Evolutionary conservation across 1,140 invertebrate species (phyloP).

Genomic region (Limonius californicus): DNA sequence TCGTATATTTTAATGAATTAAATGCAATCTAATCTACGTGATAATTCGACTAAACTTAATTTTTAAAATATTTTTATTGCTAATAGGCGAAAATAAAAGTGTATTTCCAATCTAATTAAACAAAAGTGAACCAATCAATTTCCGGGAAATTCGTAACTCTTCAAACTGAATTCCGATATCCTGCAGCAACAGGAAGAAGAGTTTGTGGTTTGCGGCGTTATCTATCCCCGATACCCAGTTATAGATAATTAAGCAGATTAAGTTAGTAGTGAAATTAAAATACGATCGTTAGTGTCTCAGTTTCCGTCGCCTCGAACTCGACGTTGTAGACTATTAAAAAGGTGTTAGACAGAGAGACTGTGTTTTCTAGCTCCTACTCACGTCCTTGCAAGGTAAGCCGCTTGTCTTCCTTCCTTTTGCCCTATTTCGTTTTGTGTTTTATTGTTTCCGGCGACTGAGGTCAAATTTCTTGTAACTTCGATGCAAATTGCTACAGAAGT

Average conservation of each 20-base stretch:
- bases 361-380: background rate
- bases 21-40: too few species aligned
- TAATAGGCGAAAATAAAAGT: too few species aligned
- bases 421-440: background rate
- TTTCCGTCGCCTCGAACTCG: background rate
- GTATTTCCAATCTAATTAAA: too few species aligned
- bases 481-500: too few species aligned
- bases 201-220: background rate
- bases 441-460: background rate
- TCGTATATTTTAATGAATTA: too few species aligned
- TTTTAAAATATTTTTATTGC: too few species aligned
- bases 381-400: constrained; percentile 1
- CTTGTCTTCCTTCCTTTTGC: background rate
- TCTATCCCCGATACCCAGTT: background rate
- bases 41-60: too few species aligned
- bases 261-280: background rate
- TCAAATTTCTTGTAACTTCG: too few species aligned
- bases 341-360: background rate
- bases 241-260: background rate
- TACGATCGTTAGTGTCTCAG: background rate
- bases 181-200: too few species aligned
- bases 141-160: too few species aligned
- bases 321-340: background rate
- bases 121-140: too few species aligned
- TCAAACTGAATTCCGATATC: too few species aligned